Conservation (phyloP, 1,140 invertebrate genomes). For the Sesamia nonagrioides region DNA sequence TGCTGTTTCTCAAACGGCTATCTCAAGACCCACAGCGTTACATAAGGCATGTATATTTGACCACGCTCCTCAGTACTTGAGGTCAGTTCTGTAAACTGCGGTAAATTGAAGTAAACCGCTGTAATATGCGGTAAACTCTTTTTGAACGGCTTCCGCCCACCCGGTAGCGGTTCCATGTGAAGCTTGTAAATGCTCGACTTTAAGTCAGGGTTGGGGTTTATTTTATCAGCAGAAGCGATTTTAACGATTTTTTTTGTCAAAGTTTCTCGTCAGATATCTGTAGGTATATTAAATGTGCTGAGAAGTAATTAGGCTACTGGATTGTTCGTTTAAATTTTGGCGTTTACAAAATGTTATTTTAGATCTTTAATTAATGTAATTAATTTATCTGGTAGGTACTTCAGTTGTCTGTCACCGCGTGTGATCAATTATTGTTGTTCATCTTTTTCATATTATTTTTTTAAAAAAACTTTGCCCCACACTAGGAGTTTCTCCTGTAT, state of each 20-base stretch:
- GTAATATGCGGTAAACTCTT: constrained; percentile 25
- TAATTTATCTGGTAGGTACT: too few species aligned
- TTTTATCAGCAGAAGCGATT: not conserved
- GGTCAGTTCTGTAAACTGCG: constrained; percentile 1
- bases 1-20: not conserved
- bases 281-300: too few species aligned
- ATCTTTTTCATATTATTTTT: too few species aligned
- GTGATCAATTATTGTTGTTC: too few species aligned
- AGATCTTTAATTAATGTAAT: too few species aligned
- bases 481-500: too few species aligned
- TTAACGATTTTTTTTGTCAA: not conserved
- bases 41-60: constrained; percentile 7
- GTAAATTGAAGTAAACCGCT: not conserved
- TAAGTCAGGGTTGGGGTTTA: not conserved
- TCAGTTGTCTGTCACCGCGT: too few species aligned
- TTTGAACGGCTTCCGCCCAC: constrained; percentile 48
- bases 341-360: too few species aligned
- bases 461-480: too few species aligned
- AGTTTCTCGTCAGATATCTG: not conserved
- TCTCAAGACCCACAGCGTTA: not conserved
- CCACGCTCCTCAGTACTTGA: not conserved
- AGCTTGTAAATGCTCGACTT: constrained; percentile 8
- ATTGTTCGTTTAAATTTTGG: too few species aligned
- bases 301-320: too few species aligned
- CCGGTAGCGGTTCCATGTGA: constrained; percentile 27